phyloP scores from a whole-genome alignment of 2,888 invertebrate species.

The Helobdella robusta region DNA sequence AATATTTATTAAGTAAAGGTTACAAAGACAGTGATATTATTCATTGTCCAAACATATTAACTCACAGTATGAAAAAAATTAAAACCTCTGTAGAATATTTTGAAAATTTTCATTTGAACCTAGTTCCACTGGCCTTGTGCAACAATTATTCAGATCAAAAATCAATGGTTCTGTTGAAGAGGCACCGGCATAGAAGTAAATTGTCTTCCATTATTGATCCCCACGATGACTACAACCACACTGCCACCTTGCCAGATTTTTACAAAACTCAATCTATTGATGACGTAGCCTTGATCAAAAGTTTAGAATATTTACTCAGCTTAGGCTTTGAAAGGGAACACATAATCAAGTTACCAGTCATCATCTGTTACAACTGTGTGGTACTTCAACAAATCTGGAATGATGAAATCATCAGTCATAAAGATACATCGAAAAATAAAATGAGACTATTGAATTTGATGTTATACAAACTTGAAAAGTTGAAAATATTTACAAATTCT shows the following conservation, averaged over 20 bases:
- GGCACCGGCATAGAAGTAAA: neutral
- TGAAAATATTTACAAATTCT: neutral
- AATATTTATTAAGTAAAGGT: slow-evolving; percentile 16
- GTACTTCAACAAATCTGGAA: too few relatives aligned
- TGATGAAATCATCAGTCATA: too few relatives aligned
- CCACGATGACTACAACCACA: neutral
- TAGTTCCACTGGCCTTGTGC: slow-evolving; percentile 4
- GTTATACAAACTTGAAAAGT: slow-evolving; percentile 16
- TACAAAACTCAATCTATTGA: too few relatives aligned
- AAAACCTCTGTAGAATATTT: slow-evolving; percentile 3
- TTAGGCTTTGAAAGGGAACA: too few relatives aligned
- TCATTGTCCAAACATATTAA: neutral
- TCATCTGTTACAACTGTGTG: too few relatives aligned
- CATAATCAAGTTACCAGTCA: too few relatives aligned
- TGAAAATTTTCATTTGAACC: neutral
- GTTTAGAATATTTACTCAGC: too few relatives aligned
- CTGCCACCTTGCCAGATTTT: neutral
- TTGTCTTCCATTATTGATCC: neutral
- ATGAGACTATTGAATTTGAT: neutral
- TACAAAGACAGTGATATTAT: slow-evolving; percentile 14
- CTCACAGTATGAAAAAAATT: slow-evolving; percentile 2
- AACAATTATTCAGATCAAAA: too few relatives aligned
- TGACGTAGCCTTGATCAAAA: too few relatives aligned
- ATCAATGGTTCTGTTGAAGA: too few relatives aligned
- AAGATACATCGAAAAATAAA: too few relatives aligned